A percentile compares a stretch with the other conserved stretches of the same genome.
Evolutionary conservation across 2,113 vertebrate genomes (phyloP).

Genomic region (Eulemur rufifrons): DNA sequence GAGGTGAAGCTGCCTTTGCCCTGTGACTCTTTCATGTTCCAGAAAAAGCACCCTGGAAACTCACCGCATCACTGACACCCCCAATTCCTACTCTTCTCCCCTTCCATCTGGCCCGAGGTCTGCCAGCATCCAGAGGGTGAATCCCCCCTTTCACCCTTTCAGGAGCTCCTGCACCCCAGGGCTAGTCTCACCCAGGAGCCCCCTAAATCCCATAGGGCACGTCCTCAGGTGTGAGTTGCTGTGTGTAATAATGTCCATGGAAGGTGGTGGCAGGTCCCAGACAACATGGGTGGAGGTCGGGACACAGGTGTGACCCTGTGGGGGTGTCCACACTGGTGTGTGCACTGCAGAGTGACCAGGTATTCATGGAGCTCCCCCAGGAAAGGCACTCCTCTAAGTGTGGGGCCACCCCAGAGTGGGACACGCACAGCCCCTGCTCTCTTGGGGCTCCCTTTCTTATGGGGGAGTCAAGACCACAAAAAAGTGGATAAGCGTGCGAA

Average conservation of each 20-base stretch:
- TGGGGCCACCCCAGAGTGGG: not conserved
- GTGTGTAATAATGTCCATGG: not conserved
- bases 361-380: not conserved
- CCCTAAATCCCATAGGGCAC: too few relatives aligned
- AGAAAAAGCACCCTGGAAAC: not conserved
- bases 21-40: not conserved
- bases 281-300: not conserved
- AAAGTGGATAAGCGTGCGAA: too few relatives aligned
- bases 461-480: not conserved
- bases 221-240: not conserved
- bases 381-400: not conserved
- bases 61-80: not conserved
- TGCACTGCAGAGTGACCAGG: not conserved
- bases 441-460: not conserved
- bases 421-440: not conserved
- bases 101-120: not conserved
- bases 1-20: not conserved
- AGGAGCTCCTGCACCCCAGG: not conserved
- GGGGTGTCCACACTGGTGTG: not conserved
- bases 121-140: not conserved
- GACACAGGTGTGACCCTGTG: not conserved
- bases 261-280: not conserved
- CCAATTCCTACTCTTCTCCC: too few relatives aligned
- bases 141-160: not conserved
- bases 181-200: too few relatives aligned